Percentiles rank a stretch among this genome's conserved stretches.
Evolutionary conservation across 2,113 vertebrate genomes (phyloP).

Genomic region (Budorcas taxicolor): DNA sequence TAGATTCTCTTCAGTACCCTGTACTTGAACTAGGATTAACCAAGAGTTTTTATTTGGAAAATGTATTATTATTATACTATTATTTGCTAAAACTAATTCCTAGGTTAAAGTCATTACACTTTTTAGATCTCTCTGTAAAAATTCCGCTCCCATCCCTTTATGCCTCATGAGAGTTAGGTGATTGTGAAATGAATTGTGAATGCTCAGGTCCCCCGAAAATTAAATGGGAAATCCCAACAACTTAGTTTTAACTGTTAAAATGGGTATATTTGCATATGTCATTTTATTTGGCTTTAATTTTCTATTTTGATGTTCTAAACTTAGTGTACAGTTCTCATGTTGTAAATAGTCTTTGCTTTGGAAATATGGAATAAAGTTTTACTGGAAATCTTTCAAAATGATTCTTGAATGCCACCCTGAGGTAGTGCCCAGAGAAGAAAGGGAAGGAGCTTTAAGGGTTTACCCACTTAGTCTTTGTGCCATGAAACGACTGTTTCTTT

Average conservation of each 20-base stretch:
- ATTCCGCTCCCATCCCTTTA: background rate
- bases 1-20: background rate
- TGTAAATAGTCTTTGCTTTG: constrained; percentile 1
- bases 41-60: background rate
- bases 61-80: background rate
- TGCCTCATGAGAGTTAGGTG: background rate
- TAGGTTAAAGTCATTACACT: background rate
- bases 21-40: background rate
- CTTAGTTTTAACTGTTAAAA: background rate
- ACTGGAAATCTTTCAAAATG: background rate
- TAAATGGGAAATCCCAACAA: background rate
- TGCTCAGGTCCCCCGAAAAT: background rate
- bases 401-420: background rate
- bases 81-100: background rate
- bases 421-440: background rate
- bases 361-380: background rate
- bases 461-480: background rate
- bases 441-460: background rate
- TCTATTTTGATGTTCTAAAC: background rate
- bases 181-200: background rate
- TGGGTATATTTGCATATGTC: background rate
- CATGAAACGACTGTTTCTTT: background rate
- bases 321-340: background rate
- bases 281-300: background rate
- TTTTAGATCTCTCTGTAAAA: background rate